Percentiles rank a stretch among this genome's conserved stretches.
phyloP scores from a whole-genome alignment of 2,888 invertebrate genomes.

The Boloria euphrosyne region DNA sequence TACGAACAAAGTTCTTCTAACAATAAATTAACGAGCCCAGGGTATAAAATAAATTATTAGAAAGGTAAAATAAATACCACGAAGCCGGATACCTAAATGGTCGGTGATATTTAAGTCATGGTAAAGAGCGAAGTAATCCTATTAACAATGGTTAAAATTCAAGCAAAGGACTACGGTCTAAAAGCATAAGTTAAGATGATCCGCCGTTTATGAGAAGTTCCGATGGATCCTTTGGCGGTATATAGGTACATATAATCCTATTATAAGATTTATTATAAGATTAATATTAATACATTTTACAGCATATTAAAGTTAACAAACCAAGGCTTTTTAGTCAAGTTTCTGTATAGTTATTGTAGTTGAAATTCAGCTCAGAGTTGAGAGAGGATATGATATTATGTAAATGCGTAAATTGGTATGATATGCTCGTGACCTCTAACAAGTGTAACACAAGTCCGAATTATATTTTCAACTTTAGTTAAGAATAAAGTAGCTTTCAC shows the following conservation, averaged over 20 bases:
- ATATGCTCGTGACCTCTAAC: too few relatives aligned
- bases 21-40: not conserved
- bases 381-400: too few relatives aligned
- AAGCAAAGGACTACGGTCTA: slow-evolving; percentile 24
- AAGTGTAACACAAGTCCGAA: too few relatives aligned
- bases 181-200: slow-evolving; percentile 30
- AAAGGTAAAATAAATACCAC: slow-evolving; percentile 12
- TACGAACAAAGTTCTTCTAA: not conserved
- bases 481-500: too few relatives aligned
- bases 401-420: too few relatives aligned
- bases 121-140: slow-evolving; percentile 30
- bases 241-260: not conserved
- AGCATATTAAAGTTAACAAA: not conserved
- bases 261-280: slow-evolving; percentile 1
- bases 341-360: too few relatives aligned
- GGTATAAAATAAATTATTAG: not conserved
- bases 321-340: too few relatives aligned
- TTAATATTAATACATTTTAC: not conserved
- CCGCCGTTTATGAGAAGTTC: slow-evolving; percentile 24
- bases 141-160: slow-evolving; percentile 31
- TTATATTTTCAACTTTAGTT: too few relatives aligned
- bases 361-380: too few relatives aligned
- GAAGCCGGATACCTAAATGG: slow-evolving; percentile 25
- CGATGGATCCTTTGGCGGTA: slow-evolving; percentile 20
- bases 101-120: slow-evolving; percentile 20